Percentiles rank a stretch among this genome's conserved stretches.
Conservation (phyloP, 1,140 invertebrate species). For the Tigriopus japonicus region DNA sequence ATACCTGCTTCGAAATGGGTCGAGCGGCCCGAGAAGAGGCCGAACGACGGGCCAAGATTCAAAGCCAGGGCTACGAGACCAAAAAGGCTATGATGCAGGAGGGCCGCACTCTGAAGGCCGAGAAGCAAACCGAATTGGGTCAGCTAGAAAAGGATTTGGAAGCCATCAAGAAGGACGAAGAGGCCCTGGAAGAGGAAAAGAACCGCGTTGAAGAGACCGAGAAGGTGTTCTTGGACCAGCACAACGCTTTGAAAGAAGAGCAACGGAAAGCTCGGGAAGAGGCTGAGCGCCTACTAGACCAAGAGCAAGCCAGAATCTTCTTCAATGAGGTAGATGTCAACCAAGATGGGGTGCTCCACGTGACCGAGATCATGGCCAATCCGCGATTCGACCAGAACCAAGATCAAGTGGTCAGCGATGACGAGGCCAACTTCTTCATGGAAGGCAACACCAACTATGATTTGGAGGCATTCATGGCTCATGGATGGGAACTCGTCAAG, state of each 20-base stretch:
- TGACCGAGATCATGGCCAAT: neutral
- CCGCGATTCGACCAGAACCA: slow-evolving; percentile 22
- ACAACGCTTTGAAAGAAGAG: slow-evolving; percentile 42
- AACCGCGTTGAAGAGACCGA: slow-evolving; percentile 49
- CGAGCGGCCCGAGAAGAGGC: slow-evolving; percentile 51
- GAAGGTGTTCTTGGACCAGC: slow-evolving; percentile 50
- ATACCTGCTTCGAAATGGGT: slow-evolving; percentile 66
- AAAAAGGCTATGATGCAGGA: slow-evolving; percentile 50
- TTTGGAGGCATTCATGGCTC: neutral
- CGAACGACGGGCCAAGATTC: slow-evolving; percentile 45
- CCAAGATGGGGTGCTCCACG: slow-evolving; percentile 35
- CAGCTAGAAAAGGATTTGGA: slow-evolving; percentile 38
- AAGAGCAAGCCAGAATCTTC: slow-evolving; percentile 41
- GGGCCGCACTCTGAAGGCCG: slow-evolving; percentile 43
- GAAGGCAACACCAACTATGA: neutral
- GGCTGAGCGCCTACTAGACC: slow-evolving; percentile 28
- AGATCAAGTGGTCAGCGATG: slow-evolving; percentile 63
- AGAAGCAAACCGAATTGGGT: slow-evolving; percentile 43
- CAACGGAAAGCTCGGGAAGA: slow-evolving; percentile 36
- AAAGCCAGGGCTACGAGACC: slow-evolving; percentile 53
- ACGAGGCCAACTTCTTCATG: slow-evolving; percentile 43
- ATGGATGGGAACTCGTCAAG: neutral
- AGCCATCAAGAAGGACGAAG: slow-evolving; percentile 45
- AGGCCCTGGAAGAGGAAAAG: slow-evolving; percentile 52
- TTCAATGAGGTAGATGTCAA: slow-evolving; percentile 58